Conservation (phyloP, 2,888 invertebrate species). For the Drosophila antonietae region DNA sequence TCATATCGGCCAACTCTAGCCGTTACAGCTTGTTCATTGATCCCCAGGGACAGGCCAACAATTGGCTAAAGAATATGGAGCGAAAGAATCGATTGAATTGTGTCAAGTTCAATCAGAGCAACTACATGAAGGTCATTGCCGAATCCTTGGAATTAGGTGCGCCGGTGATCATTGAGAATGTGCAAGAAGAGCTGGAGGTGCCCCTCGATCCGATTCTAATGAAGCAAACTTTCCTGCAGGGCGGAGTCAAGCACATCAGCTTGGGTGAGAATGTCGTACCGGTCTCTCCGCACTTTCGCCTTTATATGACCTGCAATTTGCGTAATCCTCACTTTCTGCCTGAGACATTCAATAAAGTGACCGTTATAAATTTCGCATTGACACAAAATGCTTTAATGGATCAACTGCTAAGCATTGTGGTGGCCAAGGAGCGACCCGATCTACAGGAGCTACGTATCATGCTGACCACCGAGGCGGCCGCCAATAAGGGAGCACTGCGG, state of each 20-base stretch:
- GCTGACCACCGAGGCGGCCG: conserved; percentile 91
- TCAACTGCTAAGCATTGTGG: conserved; percentile 93
- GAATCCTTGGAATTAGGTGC: conserved; percentile 90
- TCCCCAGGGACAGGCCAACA: conserved; percentile 96
- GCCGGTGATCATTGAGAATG: conserved; percentile 92
- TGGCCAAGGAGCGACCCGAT: conserved; percentile 95
- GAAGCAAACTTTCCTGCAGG: conserved; percentile 92
- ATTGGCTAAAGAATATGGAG: conserved; percentile 96
- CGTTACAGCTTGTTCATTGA: conserved; percentile 96
- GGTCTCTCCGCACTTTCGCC: conserved; percentile 90
- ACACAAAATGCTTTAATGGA: conserved; percentile 91
- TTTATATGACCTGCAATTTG: conserved; percentile 95
- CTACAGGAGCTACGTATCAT: conserved; percentile 93
- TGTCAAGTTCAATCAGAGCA: conserved; percentile 83
- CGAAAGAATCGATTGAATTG: conserved; percentile 82
- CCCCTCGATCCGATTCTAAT: conserved; percentile 92
- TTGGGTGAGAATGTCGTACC: conserved; percentile 94
- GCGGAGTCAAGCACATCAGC: conserved; percentile 90
- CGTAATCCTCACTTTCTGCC: conserved; percentile 96
- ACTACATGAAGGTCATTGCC: conserved; percentile 86
- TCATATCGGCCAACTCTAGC: conserved; percentile 92
- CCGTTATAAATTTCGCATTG: conserved; percentile 95
- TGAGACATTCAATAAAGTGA: conserved; percentile 93
- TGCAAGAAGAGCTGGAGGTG: conserved; percentile 93
- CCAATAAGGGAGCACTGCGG: conserved; percentile 92